phyloP scores from a whole-genome alignment of 2,888 invertebrate genomes.

The Glyphotaelius pellucidus region DNA sequence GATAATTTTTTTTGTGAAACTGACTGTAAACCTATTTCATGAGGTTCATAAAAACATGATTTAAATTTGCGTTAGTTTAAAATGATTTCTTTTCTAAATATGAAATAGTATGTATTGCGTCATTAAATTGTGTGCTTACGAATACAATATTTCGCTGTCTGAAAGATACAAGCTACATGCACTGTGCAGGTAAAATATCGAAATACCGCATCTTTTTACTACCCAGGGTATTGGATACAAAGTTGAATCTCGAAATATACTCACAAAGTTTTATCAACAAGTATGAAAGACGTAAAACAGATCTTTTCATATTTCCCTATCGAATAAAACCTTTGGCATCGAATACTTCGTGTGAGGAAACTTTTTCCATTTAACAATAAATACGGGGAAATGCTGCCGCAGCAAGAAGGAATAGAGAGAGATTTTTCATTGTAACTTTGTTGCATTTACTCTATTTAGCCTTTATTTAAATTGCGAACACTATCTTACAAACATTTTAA shows the following conservation, averaged over 20 bases:
- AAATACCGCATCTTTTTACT: not conserved
- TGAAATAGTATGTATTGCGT: not conserved
- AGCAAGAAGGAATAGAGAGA: slow-evolving; percentile 21
- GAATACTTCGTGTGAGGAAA: slow-evolving; percentile 57
- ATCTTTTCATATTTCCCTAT: slow-evolving; percentile 60
- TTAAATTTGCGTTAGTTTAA: too few species aligned
- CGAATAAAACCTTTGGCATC: slow-evolving; percentile 53
- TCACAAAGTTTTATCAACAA: slow-evolving; percentile 19
- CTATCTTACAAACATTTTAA: not conserved
- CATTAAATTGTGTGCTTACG: not conserved
- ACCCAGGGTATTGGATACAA: not conserved
- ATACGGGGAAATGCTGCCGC: slow-evolving; percentile 58
- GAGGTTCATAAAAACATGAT: too few species aligned
- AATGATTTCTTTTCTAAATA: not conserved
- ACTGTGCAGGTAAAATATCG: not conserved
- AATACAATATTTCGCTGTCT: not conserved
- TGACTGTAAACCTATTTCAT: too few species aligned
- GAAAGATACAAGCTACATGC: not conserved
- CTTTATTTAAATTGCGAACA: not conserved
- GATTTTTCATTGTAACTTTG: not conserved
- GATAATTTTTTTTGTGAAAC: too few species aligned
- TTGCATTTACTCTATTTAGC: not conserved
- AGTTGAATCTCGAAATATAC: not conserved
- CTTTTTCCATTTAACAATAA: slow-evolving; percentile 64
- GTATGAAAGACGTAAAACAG: slow-evolving; percentile 41